Evolutionary conservation across 2,797 vertebrate genomes (phyloP).

Genomic region (Coregonus suidteri): DNA sequence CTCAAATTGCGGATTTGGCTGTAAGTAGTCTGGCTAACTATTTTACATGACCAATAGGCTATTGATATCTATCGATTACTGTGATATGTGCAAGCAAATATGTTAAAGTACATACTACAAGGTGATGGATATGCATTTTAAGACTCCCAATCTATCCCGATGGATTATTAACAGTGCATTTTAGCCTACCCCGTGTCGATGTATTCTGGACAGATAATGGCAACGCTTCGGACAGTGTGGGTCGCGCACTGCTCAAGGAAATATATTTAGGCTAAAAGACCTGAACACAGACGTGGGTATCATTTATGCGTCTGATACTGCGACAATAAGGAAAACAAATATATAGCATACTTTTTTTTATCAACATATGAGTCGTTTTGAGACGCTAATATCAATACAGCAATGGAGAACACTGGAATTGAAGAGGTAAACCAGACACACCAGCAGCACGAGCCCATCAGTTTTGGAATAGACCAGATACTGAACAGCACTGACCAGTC

Average conservation of each 20-base stretch:
- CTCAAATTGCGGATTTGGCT: conserved; percentile 51
- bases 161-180: conserved; percentile 58
- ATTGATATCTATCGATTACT: not conserved
- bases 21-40: conserved; percentile 6
- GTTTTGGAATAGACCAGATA: conserved; percentile 96
- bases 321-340: conserved; percentile 22
- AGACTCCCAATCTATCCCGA: conserved; percentile 39
- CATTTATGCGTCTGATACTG: not conserved
- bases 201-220: conserved; percentile 66
- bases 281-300: not conserved
- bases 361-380: not conserved
- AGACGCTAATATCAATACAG: conserved; percentile 10
- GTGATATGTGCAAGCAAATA: conserved; percentile 20
- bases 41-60: not conserved
- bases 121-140: conserved; percentile 38
- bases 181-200: conserved; percentile 51
- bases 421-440: conserved; percentile 82
- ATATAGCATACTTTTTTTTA: too few species aligned
- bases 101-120: not conserved
- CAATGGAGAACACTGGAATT: conserved; percentile 83
- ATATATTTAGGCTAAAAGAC: conserved; percentile 31
- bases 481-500: conserved; percentile 86
- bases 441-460: conserved; percentile 85
- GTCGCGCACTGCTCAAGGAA: conserved; percentile 65
- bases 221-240: conserved; percentile 58